phyloP scores from a whole-genome alignment of 2,113 vertebrate genomes.

The Parotia lawesii region DNA sequence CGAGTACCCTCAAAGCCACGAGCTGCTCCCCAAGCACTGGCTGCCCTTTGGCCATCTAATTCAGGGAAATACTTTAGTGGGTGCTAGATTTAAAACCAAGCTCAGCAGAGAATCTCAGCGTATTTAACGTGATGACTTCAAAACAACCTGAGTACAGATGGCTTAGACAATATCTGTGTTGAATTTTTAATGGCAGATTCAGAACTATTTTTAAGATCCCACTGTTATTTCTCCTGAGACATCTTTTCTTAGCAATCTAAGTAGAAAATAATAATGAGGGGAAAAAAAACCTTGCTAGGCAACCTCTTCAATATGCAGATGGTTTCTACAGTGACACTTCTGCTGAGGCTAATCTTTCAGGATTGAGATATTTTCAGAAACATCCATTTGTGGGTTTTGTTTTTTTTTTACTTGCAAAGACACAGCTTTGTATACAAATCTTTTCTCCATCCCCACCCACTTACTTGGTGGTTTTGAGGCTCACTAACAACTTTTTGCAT shows the following conservation, averaged over 20 bases:
- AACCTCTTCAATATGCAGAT: slow-evolving; percentile 61
- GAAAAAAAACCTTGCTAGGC: neutral
- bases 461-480: slow-evolving; percentile 10
- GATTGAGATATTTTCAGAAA: slow-evolving; percentile 78
- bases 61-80: neutral
- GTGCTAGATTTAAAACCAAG: neutral
- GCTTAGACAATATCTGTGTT: slow-evolving; percentile 16
- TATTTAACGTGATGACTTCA: neutral
- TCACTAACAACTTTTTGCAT: slow-evolving; percentile 56
- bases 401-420: slow-evolving; percentile 46
- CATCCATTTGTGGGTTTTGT: slow-evolving; percentile 39
- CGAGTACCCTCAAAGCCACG: neutral
- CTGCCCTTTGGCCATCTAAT: neutral
- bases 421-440: slow-evolving; percentile 47
- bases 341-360: slow-evolving; percentile 68
- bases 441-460: neutral
- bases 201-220: slow-evolving; percentile 48
- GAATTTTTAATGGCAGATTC: slow-evolving; percentile 50
- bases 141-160: neutral
- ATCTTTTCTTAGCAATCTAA: slow-evolving; percentile 51
- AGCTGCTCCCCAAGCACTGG: rapidly evolving
- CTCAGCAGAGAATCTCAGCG: neutral
- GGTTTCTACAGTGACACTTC: slow-evolving; percentile 59
- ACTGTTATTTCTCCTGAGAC: slow-evolving; percentile 41
- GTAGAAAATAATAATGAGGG: slow-evolving; percentile 37